Evolutionary conservation across 2,113 vertebrate species (phyloP).

Genomic region (Hypomesus transpacificus): DNA sequence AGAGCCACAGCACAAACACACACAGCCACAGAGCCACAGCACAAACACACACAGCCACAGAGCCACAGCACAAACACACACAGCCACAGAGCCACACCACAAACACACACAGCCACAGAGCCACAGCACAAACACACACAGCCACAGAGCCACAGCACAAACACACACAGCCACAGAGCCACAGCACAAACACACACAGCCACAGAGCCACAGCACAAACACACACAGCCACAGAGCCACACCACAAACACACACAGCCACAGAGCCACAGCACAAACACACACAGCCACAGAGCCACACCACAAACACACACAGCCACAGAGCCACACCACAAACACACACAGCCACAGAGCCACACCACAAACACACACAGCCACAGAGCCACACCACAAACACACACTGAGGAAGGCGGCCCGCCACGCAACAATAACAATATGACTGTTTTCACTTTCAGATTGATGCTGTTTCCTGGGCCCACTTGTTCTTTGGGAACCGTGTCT

Average conservation of each 20-base stretch:
- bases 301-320: conserved; percentile 62
- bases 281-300: conserved; percentile 52
- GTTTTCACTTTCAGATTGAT: too few species aligned
- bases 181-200: too few species aligned
- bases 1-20: conserved; percentile 64
- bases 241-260: conserved; percentile 65
- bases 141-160: conserved; percentile 61
- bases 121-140: too few species aligned
- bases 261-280: too few species aligned
- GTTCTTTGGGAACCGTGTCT: too few species aligned
- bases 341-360: conserved; percentile 57
- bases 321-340: conserved; percentile 63
- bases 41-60: conserved; percentile 43
- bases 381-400: conserved; percentile 64
- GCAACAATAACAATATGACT: too few species aligned
- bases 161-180: too few species aligned
- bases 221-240: conserved; percentile 55
- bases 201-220: conserved; percentile 63
- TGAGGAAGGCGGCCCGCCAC: conserved; percentile 9
- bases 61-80: conserved; percentile 64
- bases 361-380: conserved; percentile 57
- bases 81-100: conserved; percentile 57
- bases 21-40: too few species aligned
- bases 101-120: conserved; percentile 66
- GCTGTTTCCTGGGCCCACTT: too few species aligned